Evolutionary conservation across 1,140 invertebrate species (phyloP).

Genomic region (Aradophagus sp.): DNA sequence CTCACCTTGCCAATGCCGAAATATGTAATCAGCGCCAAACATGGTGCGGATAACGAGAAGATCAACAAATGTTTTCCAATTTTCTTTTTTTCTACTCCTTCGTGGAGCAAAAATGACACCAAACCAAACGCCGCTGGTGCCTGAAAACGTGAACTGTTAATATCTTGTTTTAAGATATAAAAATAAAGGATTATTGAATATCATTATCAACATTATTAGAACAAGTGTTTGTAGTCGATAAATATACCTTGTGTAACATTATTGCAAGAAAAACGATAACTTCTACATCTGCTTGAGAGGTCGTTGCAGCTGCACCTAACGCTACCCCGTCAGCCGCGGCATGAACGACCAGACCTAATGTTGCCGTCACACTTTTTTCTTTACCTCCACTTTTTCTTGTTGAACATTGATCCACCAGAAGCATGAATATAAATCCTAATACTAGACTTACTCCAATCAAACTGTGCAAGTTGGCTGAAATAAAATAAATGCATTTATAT

Average conservation of each 20-base stretch:
- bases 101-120: slow-evolving; percentile 96
- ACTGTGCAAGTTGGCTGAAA: slow-evolving; percentile 76
- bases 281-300: slow-evolving; percentile 95
- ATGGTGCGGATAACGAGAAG: slow-evolving; percentile 94
- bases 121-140: slow-evolving; percentile 98
- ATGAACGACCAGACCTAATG: slow-evolving; percentile 96
- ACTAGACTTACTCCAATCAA: slow-evolving; percentile 85
- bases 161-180: too few relatives aligned
- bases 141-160: too few relatives aligned
- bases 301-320: slow-evolving; percentile 95
- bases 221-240: not conserved
- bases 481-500: slow-evolving; percentile 1
- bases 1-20: slow-evolving; percentile 93
- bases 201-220: too few relatives aligned
- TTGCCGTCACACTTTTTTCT: slow-evolving; percentile 91
- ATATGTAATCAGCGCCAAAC: slow-evolving; percentile 93
- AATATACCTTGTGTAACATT: slow-evolving; percentile 95
- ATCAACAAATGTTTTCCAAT: slow-evolving; percentile 94
- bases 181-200: too few relatives aligned
- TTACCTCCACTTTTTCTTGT: slow-evolving; percentile 80
- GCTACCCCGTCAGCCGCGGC: slow-evolving; percentile 99
- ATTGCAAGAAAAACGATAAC: slow-evolving; percentile 98
- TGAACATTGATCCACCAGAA: slow-evolving; percentile 93
- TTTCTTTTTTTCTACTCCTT: slow-evolving; percentile 90
- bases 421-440: slow-evolving; percentile 97